Percentiles rank a stretch among this genome's conserved stretches.
Conservation (phyloP, 2,113 vertebrate genomes). For the Caretta caretta region DNA sequence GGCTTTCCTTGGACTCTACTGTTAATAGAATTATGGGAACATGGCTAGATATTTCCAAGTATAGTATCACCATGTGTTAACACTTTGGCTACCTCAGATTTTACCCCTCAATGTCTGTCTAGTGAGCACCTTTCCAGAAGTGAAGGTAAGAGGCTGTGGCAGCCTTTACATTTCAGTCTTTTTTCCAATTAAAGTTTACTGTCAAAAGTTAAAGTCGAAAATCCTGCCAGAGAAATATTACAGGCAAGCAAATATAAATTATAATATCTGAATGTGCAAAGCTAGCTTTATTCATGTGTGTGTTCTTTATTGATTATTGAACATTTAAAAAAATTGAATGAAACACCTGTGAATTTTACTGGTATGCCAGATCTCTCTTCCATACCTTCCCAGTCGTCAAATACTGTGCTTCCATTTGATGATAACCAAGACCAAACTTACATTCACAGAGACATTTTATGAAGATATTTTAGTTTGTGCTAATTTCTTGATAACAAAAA, state of each 20-base stretch:
- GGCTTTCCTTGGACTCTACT: neutral
- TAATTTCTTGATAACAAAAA: neutral
- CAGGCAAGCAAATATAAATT: neutral
- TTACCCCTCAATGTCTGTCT: neutral
- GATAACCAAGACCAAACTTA: neutral
- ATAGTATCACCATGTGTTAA: neutral
- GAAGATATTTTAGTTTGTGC: neutral
- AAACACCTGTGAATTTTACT: neutral
- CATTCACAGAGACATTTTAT: neutral
- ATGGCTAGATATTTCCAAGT: neutral
- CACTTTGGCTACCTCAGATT: neutral
- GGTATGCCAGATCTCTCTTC: neutral
- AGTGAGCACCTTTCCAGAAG: neutral
- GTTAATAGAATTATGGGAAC: neutral
- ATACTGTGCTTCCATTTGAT: neutral
- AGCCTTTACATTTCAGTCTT: constrained; percentile 11
- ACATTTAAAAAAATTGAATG: constrained; percentile 2
- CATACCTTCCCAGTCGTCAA: neutral
- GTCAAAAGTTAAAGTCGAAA: neutral
- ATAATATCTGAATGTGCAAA: constrained; percentile 6
- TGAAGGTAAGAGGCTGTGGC: constrained; percentile 16
- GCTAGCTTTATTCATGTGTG: neutral
- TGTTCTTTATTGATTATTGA: neutral
- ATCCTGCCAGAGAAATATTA: neutral
- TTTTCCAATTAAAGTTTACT: neutral